Evolutionary conservation across 2,888 invertebrate genomes (phyloP).

Genomic region (Branchellion lobata): DNA sequence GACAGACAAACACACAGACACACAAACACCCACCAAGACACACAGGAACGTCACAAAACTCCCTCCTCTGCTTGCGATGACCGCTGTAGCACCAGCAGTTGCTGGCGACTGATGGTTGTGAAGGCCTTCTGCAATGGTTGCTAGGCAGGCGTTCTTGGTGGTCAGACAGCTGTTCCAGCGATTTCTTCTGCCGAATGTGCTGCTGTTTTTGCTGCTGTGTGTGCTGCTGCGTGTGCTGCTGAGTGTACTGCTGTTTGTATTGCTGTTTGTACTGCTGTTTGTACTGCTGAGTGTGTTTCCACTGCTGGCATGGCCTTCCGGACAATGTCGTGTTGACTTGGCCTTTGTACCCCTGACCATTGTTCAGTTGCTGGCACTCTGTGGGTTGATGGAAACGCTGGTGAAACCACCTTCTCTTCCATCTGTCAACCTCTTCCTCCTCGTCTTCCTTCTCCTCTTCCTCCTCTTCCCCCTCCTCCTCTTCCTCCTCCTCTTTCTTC

Average conservation of each 20-base stretch:
- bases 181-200: too few species aligned
- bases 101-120: slow-evolving; percentile 40
- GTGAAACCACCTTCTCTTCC: too few species aligned
- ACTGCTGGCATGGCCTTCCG: slow-evolving; percentile 42
- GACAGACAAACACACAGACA: too few species aligned
- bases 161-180: slow-evolving; percentile 41
- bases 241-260: too few species aligned
- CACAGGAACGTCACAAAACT: slow-evolving; percentile 44
- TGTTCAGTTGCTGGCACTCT: not conserved
- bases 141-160: not conserved
- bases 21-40: slow-evolving; percentile 38
- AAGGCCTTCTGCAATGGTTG: slow-evolving; percentile 43
- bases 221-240: too few species aligned
- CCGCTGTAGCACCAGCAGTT: slow-evolving; percentile 45
- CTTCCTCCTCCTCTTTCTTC: too few species aligned
- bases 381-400: too few species aligned
- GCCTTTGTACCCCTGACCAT: slow-evolving; percentile 39
- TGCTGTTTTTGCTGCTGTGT: too few species aligned
- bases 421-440: too few species aligned
- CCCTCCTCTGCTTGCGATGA: slow-evolving; percentile 39
- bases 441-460: too few species aligned
- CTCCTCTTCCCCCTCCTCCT: too few species aligned
- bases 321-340: slow-evolving; percentile 41
- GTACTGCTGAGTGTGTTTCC: slow-evolving; percentile 35
- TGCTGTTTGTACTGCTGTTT: slow-evolving; percentile 36